phyloP scores from a whole-genome alignment of 2,113 vertebrate genomes.

The Zingel zingel region DNA sequence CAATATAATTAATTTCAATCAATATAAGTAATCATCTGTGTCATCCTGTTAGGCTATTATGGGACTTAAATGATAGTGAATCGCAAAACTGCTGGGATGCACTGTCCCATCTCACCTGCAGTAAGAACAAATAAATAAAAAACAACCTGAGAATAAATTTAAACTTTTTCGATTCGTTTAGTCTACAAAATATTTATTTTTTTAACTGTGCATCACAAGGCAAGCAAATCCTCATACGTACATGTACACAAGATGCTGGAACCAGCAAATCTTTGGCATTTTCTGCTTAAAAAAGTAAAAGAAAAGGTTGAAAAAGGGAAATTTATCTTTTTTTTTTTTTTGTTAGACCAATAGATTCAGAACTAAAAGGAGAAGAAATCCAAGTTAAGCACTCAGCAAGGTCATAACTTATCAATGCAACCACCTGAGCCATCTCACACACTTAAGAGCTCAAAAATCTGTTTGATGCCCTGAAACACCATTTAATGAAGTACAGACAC shows the following conservation, averaged over 20 bases:
- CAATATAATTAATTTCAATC: not conserved
- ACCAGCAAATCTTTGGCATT: not conserved
- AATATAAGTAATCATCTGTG: not conserved
- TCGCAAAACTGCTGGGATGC: not conserved
- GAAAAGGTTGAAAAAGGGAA: not conserved
- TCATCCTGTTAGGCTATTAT: not conserved
- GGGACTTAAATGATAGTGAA: not conserved
- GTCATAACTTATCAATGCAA: not conserved
- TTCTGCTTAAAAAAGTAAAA: not conserved
- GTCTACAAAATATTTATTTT: not conserved
- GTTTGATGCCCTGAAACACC: not conserved
- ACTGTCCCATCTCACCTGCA: not conserved
- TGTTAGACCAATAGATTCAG: slow-evolving; percentile 1
- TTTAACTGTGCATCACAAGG: too few relatives aligned
- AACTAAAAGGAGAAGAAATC: slow-evolving; percentile 4
- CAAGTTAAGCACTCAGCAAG: slow-evolving; percentile 11
- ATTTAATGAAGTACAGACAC: not conserved
- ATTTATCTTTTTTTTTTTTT: not conserved
- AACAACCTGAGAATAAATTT: not conserved
- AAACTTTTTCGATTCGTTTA: not conserved
- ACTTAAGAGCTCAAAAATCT: not conserved
- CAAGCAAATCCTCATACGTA: too few relatives aligned
- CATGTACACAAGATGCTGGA: too few relatives aligned
- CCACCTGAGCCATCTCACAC: not conserved
- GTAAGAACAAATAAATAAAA: not conserved